phyloP scores from a whole-genome alignment of 2,797 vertebrate genomes.

The Prionace glauca region DNA sequence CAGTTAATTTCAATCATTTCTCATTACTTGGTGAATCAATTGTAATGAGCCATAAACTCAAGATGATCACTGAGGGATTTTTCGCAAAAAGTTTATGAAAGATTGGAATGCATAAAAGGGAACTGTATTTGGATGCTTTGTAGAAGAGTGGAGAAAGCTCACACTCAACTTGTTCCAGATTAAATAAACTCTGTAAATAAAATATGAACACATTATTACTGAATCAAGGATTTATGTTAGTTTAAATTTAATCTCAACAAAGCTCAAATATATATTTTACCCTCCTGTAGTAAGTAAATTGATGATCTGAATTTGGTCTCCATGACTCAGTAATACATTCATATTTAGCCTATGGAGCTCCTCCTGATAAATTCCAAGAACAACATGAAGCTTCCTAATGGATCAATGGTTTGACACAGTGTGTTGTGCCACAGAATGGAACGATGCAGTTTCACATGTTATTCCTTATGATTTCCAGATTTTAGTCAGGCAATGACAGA shows the following conservation, averaged over 20 bases:
- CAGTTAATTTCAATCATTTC: not conserved
- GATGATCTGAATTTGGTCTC: not conserved
- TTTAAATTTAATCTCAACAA: not conserved
- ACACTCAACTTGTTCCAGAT: not conserved
- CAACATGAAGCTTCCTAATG: not conserved
- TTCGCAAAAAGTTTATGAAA: not conserved
- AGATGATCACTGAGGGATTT: not conserved
- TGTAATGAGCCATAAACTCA: too few species aligned
- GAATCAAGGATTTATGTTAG: not conserved
- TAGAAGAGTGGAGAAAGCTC: not conserved
- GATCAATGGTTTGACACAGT: not conserved
- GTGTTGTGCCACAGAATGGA: not conserved
- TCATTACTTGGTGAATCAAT: not conserved
- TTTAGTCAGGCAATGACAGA: not conserved
- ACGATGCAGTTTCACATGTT: not conserved
- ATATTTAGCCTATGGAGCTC: not conserved
- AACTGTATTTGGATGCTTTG: not conserved
- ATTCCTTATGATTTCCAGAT: not conserved
- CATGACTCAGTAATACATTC: not conserved
- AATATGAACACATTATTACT: not conserved
- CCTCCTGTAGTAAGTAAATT: not conserved
- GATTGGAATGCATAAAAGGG: not conserved
- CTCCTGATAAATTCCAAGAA: not conserved
- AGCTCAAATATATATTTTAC: not conserved
- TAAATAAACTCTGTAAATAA: not conserved